These are phyloP conservation scores for Pristionchus pacificus DNA, from an alignment of 1,140 invertebrate genomes.

Conservation along the genomic window DNA sequence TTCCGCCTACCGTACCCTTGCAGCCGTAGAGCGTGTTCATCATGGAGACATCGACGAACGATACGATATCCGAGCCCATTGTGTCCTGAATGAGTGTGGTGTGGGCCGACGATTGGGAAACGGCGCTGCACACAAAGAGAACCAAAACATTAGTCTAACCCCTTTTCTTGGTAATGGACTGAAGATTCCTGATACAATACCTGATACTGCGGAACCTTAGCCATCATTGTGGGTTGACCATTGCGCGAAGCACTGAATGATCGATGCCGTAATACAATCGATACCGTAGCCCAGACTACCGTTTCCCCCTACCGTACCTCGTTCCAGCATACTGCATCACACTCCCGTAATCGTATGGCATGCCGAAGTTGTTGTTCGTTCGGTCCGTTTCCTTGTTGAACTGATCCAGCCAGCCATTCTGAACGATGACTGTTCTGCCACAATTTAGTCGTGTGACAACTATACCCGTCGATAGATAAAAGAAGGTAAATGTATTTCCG, in stretches of 20 bases:
- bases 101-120: too few species aligned
- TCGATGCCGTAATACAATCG: background rate
- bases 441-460: too few species aligned
- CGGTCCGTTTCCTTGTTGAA: constrained; percentile 29
- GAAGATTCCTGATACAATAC: too few species aligned
- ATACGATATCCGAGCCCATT: constrained; percentile 31
- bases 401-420: constrained; percentile 1
- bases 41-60: constrained; percentile 32
- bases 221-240: constrained; percentile 28
- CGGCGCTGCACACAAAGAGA: too few species aligned
- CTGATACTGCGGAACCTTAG: constrained; percentile 28
- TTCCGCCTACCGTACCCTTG: constrained; percentile 15
- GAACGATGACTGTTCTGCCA: too few species aligned
- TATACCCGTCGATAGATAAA: too few species aligned
- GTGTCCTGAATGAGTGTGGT: too few species aligned
- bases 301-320: constrained; percentile 7
- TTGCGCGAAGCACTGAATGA: constrained; percentile 28
- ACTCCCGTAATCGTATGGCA: constrained; percentile 38
- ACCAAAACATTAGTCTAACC: too few species aligned
- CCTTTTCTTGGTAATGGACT: too few species aligned
- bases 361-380: constrained; percentile 33
- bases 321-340: constrained; percentile 32
- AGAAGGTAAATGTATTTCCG: too few species aligned
- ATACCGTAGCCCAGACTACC: background rate
- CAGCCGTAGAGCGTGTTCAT: constrained; percentile 35